Base-by-base conservation (phyloP, 2,888 invertebrate species). In the Anagyrus pseudococci region DNA sequence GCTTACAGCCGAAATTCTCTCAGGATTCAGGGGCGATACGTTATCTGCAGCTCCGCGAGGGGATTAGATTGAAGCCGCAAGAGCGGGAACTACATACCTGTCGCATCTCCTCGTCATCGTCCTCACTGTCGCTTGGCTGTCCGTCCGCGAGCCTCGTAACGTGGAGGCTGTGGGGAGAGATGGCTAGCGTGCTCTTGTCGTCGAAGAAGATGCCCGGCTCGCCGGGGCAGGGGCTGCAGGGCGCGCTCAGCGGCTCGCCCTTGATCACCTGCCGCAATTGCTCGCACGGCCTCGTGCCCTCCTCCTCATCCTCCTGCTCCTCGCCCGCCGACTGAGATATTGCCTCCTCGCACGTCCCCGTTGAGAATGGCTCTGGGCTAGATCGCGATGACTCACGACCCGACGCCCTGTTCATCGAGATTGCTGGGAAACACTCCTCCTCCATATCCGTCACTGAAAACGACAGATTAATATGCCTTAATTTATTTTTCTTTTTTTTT, bases 341-440 rank as follows among this genome's bases (percentile, higher is more conserved):
- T n/a, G n/a, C n/a, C n/a, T n/a, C n/a, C n/a, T n/a, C n/a, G n/a
- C n/a, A n/a, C n/a, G n/a, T n/a, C n/a, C n/a, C n/a, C n/a, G 53
- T 33, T 22, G 40, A 26, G 19, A 57, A 56, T n/a, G 19, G 62
- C 7, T 57, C 49, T 2, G 69, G 61, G 7, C 69, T 64, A n/a
- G 72, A 49, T 23, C 62, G 43, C 48, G 72, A 70, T 1, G 71
- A 67, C 17, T 72, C 73, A 22, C 70, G 70, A 20, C 74, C 73
- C 41, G 81, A 84, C 22, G 85, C 85, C 57, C 84, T 82, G 73
- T 86, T 86, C 79, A 93, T 87, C 67, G 93, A 88, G 77, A 93
- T 91, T 62, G 89, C 88, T 62, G 92, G 91, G 82, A 92, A 93
- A 80, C 92, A 92, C 78, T 94, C 94, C 74, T 94, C 93, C 81